phyloP scores from a whole-genome alignment of 2,797 vertebrate species.

The Chelmon rostratus region DNA sequence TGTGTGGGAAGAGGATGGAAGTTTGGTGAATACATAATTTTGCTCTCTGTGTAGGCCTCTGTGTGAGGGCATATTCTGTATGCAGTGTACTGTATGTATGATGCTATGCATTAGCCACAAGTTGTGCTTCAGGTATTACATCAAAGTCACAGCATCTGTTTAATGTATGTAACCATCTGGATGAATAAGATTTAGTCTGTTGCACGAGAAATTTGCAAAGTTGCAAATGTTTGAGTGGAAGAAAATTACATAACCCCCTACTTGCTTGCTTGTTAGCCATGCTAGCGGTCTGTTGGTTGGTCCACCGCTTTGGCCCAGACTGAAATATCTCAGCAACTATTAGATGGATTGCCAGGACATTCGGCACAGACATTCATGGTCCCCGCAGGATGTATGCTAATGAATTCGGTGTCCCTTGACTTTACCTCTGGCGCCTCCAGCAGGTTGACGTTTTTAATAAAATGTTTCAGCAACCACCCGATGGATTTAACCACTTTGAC shows the following conservation, averaged over 20 bases:
- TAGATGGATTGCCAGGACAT: neutral
- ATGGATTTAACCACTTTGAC: neutral
- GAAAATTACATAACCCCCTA: too few species aligned
- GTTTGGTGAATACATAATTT: constrained; percentile 63
- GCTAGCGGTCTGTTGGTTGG: too few species aligned
- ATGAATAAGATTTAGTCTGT: neutral
- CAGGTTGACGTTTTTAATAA: neutral
- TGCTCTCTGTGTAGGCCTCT: constrained; percentile 55
- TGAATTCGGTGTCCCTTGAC: neutral
- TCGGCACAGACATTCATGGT: neutral
- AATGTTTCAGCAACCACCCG: neutral
- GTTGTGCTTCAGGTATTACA: neutral
- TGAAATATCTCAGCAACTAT: neutral
- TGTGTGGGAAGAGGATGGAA: constrained; percentile 68
- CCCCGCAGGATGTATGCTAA: neutral
- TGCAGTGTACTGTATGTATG: neutral
- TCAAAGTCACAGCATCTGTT: neutral
- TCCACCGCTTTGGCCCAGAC: neutral
- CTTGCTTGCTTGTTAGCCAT: neutral
- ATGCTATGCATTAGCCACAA: constrained; percentile 2
- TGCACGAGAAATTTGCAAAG: neutral
- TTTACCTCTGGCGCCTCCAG: neutral
- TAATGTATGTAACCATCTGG: neutral
- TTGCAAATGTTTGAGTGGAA: neutral
- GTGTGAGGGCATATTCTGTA: constrained; percentile 14